A percentile compares a stretch with the other conserved stretches of the same genome.
These are phyloP conservation scores for Eira barbara DNA, from an alignment of 2,113 vertebrate species.

Conservation along the genomic window DNA sequence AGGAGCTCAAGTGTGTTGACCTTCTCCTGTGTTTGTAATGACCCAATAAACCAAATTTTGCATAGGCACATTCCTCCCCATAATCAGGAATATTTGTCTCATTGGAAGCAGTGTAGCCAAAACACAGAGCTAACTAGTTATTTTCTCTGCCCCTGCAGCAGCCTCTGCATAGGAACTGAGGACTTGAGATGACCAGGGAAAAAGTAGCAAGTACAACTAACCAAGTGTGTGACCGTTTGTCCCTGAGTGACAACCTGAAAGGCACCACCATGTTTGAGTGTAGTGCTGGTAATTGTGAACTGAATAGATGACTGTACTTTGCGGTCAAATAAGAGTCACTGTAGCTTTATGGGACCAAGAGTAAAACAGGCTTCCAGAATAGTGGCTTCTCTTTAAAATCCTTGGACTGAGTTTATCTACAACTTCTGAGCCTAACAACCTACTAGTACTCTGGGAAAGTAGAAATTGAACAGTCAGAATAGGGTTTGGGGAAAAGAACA, in stretches of 20 bases:
- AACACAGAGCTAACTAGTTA: slow-evolving; percentile 18
- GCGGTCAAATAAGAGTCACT: neutral
- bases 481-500: neutral
- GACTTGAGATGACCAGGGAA: neutral
- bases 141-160: neutral
- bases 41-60: neutral
- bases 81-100: neutral
- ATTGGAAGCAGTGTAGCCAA: slow-evolving; percentile 7
- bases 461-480: neutral
- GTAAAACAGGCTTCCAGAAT: neutral
- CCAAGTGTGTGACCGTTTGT: neutral
- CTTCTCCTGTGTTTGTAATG: neutral
- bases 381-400: neutral
- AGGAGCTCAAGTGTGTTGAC: neutral
- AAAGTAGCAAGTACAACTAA: neutral
- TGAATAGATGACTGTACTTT: neutral
- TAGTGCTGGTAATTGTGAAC: neutral
- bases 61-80: neutral
- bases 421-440: neutral
- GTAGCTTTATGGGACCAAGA: neutral
- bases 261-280: neutral
- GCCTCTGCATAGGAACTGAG: neutral
- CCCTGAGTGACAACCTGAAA: neutral
- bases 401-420: neutral
- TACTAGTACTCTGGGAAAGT: neutral